Evolutionary conservation across 23 tunicate genomes (phyloP).

Genomic region (Ciona savignyi): DNA sequence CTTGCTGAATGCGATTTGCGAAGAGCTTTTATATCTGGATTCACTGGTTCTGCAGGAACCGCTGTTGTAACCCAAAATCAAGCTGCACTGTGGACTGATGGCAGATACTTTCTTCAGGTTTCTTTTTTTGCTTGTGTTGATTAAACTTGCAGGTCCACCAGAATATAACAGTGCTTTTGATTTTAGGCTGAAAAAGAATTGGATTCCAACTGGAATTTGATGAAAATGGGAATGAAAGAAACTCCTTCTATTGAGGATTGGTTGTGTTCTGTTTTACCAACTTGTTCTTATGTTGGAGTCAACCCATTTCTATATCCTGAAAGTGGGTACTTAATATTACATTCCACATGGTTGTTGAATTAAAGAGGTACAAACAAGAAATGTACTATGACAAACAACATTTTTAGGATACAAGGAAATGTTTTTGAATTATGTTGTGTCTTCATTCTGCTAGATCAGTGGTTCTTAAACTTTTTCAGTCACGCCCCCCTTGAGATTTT

Average conservation of each 20-base stretch:
- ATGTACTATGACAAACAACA: too few relatives aligned
- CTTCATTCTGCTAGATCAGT: too few relatives aligned
- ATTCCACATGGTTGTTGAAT: too few relatives aligned
- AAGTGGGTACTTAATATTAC: too few relatives aligned
- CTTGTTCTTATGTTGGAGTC: conserved; percentile 63
- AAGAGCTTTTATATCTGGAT: conserved; percentile 68
- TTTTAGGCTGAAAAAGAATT: conserved; percentile 70
- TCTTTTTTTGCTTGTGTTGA: too few relatives aligned
- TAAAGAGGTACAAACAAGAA: too few relatives aligned
- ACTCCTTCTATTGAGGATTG: conserved; percentile 92
- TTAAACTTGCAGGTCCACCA: too few relatives aligned
- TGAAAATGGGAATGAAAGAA: conserved; percentile 79
- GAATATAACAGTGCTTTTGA: too few relatives aligned
- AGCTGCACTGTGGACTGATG: conserved; percentile 99
- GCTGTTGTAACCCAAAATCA: conserved; percentile 80
- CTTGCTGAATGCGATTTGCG: conserved; percentile 77
- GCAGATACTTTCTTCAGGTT: conserved; percentile 95
- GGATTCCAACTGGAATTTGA: conserved; percentile 77
- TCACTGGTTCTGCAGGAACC: conserved; percentile 99
- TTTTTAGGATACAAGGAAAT: too few relatives aligned
- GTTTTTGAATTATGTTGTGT: too few relatives aligned
- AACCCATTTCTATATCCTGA: conserved; percentile 69
- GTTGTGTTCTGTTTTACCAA: conserved; percentile 69
- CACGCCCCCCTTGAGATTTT: too few relatives aligned
- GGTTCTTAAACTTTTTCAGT: too few relatives aligned